phyloP scores from a whole-genome alignment of 92 coral and sea anemone genomes.

The Zoanthus sociatus region DNA sequence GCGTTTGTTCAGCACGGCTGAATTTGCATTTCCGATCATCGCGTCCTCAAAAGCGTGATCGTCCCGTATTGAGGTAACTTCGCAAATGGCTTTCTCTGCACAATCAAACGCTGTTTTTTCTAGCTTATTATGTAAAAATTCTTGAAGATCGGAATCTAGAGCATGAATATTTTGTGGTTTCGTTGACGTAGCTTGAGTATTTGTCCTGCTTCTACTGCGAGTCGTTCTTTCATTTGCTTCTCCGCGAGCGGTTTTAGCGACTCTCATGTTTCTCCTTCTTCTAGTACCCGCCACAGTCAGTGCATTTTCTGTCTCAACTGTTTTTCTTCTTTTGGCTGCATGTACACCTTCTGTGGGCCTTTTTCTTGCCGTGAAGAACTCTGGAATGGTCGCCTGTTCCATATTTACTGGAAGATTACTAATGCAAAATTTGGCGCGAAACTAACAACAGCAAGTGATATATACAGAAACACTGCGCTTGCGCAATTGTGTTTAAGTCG shows the following conservation, averaged over 20 bases:
- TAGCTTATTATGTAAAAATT: slow-evolving; percentile 43
- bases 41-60: slow-evolving; percentile 80
- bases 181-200: slow-evolving; percentile 22
- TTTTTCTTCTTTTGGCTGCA: slow-evolving; percentile 95
- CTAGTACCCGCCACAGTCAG: slow-evolving; percentile 39
- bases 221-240: slow-evolving; percentile 47
- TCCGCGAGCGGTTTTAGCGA: slow-evolving; percentile 40
- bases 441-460: slow-evolving; percentile 80
- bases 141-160: slow-evolving; percentile 31
- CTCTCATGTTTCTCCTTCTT: slow-evolving; percentile 51
- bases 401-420: slow-evolving; percentile 53
- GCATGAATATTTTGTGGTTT: slow-evolving; percentile 45
- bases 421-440: slow-evolving; percentile 48
- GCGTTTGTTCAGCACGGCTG: slow-evolving; percentile 54
- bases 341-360: slow-evolving; percentile 85
- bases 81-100: slow-evolving; percentile 50
- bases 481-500: slow-evolving; percentile 21
- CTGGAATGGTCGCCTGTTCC: slow-evolving; percentile 92
- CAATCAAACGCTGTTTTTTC: slow-evolving; percentile 35
- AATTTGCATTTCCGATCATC: slow-evolving; percentile 51
- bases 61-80: slow-evolving; percentile 81
- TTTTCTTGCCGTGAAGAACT: slow-evolving; percentile 81
- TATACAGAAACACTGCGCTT: slow-evolving; percentile 47
- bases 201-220: slow-evolving; percentile 26
- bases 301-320: slow-evolving; percentile 57